Evolutionary conservation across 2,888 invertebrate species (phyloP).

Genomic region (Andrena minutula): DNA sequence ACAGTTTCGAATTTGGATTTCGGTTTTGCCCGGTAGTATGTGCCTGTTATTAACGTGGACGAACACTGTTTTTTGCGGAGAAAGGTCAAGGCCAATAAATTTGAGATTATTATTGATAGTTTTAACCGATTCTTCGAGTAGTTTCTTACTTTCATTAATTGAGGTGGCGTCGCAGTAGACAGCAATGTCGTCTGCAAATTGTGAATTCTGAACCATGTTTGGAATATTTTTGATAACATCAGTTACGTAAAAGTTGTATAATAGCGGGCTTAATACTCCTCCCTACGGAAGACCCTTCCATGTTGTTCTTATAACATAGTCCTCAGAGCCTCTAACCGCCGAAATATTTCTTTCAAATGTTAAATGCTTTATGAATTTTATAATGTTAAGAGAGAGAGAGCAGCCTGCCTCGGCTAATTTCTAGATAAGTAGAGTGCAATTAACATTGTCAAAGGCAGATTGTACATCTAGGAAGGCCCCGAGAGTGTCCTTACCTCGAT

Average conservation of each 20-base stretch:
- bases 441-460: slow-evolving; percentile 7
- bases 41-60: slow-evolving; percentile 7
- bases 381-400: not conserved
- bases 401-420: not conserved
- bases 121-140: not conserved
- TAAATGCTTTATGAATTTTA: not conserved
- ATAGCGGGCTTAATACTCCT: not conserved
- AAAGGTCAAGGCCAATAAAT: not conserved
- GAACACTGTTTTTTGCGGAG: slow-evolving; percentile 9
- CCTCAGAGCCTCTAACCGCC: not conserved
- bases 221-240: not conserved
- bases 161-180: not conserved
- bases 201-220: not conserved
- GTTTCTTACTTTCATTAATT: not conserved
- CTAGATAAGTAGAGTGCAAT: not conserved
- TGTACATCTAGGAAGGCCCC: slow-evolving; percentile 6
- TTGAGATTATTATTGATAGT: not conserved
- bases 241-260: slow-evolving; percentile 2
- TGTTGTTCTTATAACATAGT: not conserved
- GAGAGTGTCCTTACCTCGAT: not conserved
- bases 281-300: not conserved
- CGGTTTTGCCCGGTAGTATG: not conserved
- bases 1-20: not conserved
- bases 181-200: slow-evolving; percentile 20
- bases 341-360: not conserved